These are phyloP conservation scores for Columba janthina DNA, from an alignment of 2,113 vertebrate species.

Conservation along the genomic window DNA sequence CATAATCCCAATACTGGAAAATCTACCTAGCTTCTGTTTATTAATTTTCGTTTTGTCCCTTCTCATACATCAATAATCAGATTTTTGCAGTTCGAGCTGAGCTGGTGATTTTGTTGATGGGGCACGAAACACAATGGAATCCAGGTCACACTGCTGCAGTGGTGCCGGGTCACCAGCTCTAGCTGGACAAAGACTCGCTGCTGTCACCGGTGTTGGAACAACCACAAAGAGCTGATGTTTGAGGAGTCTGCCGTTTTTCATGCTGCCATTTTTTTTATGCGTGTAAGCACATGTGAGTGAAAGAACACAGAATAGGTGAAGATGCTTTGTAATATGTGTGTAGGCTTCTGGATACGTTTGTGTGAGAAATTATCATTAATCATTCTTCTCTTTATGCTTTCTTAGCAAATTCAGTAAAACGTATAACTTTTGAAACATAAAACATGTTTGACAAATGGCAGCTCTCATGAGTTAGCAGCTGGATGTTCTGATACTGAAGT, in stretches of 20 bases:
- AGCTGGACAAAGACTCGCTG: neutral
- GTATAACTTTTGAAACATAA: neutral
- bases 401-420: neutral
- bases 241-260: neutral
- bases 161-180: neutral
- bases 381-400: neutral
- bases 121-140: neutral
- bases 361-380: neutral
- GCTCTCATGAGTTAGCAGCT: neutral
- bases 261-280: neutral
- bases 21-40: neutral
- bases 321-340: neutral
- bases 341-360: neutral
- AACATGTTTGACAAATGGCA: neutral
- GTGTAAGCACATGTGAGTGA: neutral
- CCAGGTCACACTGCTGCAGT: neutral
- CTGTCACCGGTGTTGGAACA: neutral
- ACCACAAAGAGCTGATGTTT: neutral
- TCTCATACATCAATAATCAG: neutral
- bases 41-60: neutral
- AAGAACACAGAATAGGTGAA: neutral
- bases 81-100: neutral
- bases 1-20: neutral
- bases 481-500: neutral
- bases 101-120: neutral